Evolutionary conservation across 2,888 invertebrate genomes (phyloP), one percentile per base, ranked within the genome.

Genomic region (Taenaris catops): DNA sequence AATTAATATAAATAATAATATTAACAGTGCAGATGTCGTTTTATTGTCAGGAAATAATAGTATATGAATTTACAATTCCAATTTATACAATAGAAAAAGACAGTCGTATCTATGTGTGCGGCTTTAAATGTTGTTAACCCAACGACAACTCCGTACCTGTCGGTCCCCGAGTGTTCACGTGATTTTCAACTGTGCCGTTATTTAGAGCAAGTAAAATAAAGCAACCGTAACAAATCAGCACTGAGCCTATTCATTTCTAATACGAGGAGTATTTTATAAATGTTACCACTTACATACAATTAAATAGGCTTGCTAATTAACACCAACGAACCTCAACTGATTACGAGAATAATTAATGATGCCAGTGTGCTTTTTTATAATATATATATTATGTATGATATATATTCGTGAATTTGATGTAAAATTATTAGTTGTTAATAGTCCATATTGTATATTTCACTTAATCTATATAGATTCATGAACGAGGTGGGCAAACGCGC

Each of bases 401-500:
- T 8, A 5, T 6, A 26, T 6, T 14, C 7, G 16, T 4, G 8
- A 17, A n/a, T 3, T 7, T 18, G 1, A 17, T 18, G 7, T 20
- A n/a, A 9, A 8, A 9, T 8, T 26, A 14, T 6, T 10, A 14
- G n/a, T 23, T 10, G 12, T 8, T 6, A 9, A 11, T 16, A 25
- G 12, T 10, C 16, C 6, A n/a, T 8, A 20, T 29, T 6, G 7
- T 8, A 12, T 20, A 31, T 40, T 33, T 37, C 32, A 34, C 28
- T 27, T 42, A 42, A 44, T 47, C 38, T 41, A 36, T 46, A 35
- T 45, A 45, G 37, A 49, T 48, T 45, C 38, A 45, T 49, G 52
- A 56, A 51, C 53, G 57, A 50, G 46, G 48, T 48, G 41, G 42
- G 47, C 41, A 45, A 42, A 63, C 55, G 62, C 61, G 57, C 56